Evolutionary conservation across 2,888 invertebrate genomes (phyloP), one percentile per base, ranked within the genome.

Genomic region (Heliconius hortense): DNA sequence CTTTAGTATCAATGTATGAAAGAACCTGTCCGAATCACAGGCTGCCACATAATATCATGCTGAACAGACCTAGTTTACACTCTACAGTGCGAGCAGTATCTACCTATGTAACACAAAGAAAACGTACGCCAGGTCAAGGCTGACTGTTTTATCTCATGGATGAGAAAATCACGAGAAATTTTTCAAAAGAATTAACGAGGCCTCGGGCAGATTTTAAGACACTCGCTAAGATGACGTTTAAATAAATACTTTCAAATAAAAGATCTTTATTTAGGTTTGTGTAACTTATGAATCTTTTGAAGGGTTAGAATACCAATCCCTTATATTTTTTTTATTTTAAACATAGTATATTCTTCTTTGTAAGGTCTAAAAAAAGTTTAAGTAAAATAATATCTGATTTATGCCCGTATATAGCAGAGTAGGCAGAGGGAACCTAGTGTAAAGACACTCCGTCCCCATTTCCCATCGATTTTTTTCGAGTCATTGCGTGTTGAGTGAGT

Each of bases 251-350:
- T 77, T 63, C 35, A 43, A 53, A 72, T 71, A 43, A 64, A 71
- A 71, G 56, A 64, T 56, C 64, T 73, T 75, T 71, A 66, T 73
- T 48, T 28, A 71, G 67, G 70, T 59, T 72, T 63, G 59, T 73
- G 75, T 74, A 70, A 64, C 62, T 77, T 72, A 39, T 66, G 39
- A 13, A 39, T 64, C 39, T 35, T 39, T 13, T 13, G 35, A 43
- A 39, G 39, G 66, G 24, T 8, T 66, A 43, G 73, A 76, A 69
- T 76, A 79, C 79, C 82, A 82, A 86, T 84, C 83, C 82, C 80
- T 81, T 84, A 84, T 86, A 84, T 28, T 28, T 2, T 85, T 81
- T 81, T 79, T 76, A 77, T 76, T 78, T 81, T 79, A 79, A 77
- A 80, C 79, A 83, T 82, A 84, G 85, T 84, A 85, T 21, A 28